Conservation (phyloP, 2,797 vertebrate genomes). For the Anisognathus igniventris region DNA sequence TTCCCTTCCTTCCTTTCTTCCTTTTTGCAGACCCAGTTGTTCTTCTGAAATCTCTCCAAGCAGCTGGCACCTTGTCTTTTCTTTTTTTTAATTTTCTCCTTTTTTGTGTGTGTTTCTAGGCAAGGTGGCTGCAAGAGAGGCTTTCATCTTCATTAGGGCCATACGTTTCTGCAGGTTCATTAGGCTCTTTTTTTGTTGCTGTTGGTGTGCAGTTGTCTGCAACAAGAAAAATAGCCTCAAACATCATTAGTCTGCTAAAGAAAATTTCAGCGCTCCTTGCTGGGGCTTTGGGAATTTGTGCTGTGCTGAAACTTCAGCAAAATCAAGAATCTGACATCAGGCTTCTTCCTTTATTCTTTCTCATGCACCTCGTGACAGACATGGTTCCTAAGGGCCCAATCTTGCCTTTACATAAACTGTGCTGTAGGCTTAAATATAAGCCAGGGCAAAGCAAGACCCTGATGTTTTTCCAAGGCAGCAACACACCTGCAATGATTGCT, state of each 20-base stretch:
- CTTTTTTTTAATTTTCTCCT: constrained; percentile 32
- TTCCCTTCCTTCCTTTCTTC: constrained; percentile 19
- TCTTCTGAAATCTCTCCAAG: constrained; percentile 32
- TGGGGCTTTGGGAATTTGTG: constrained; percentile 30
- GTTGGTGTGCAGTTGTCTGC: constrained; percentile 58
- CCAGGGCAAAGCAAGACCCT: constrained; percentile 26
- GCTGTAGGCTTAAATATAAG: constrained; percentile 12
- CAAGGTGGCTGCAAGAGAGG: constrained; percentile 42
- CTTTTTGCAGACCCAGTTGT: constrained; percentile 29
- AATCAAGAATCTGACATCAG: constrained; percentile 37
- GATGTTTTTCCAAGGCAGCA: constrained; percentile 46
- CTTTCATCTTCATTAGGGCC: constrained; percentile 69
- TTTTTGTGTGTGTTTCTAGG: constrained; percentile 20
- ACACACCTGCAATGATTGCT: not conserved
- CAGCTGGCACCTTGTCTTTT: constrained; percentile 53
- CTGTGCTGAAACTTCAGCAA: constrained; percentile 50
- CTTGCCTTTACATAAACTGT: constrained; percentile 29
- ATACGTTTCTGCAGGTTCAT: constrained; percentile 66
- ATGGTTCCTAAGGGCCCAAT: constrained; percentile 11
- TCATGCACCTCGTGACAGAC: not conserved
- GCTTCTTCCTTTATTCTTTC: constrained; percentile 24
- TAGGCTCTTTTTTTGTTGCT: constrained; percentile 41
- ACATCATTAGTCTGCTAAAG: constrained; percentile 63
- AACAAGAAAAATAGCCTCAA: constrained; percentile 63
- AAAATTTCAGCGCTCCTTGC: constrained; percentile 47